Evolutionary conservation across 2,113 vertebrate genomes (phyloP), one percentile per base, ranked within the genome.

Genomic region (Cryptomyrus ogoouensis): DNA sequence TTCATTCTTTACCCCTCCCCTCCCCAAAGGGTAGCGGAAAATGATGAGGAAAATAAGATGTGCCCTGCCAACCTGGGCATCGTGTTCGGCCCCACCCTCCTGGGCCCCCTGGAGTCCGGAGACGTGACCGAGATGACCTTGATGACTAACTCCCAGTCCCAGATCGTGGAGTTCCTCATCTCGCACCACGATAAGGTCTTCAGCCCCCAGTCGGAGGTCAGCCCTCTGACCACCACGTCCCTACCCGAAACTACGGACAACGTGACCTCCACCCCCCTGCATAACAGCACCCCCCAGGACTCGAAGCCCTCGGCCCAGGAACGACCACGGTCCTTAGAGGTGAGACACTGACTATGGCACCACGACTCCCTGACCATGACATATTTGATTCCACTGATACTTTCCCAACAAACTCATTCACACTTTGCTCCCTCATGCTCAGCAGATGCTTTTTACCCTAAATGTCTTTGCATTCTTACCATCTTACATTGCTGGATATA

Each of bases 1-100:
- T 47, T 12, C 50, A 47, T 86, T 50, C 3, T 46, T 35, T 47
- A 3, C 21, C 10, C 52, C 6, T 6, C 47, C 50, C 52, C 0
- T 53, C 52, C 27, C 85, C n/a, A 31, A 92, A 99, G 98, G 94
- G 97, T 98, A 90, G 96, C 98, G 9, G 94, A 96, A 91, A 95
- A 94, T 83, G 93, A 91, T 0, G 96, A 97, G 52, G 96, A 98
- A 90, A 99, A 99, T 95, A 98, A 97, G 94, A 99, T 99, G 98
- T 97, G 96, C 17, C 92, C 97, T 0, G 96, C 96, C 91, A 99
- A 99, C 93, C 90, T 99, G 94, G 98, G 98, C 50, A 99, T 99
- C 3, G 96, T 98, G 8, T 98, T 99, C 50, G 98, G 98, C 3
- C 98, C 98, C 0, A 99, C 98, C 0, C 93, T 99, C 89, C 88